These are phyloP conservation scores for Hippotragus niger DNA, from an alignment of 2,113 vertebrate species.

Conservation along the genomic window DNA sequence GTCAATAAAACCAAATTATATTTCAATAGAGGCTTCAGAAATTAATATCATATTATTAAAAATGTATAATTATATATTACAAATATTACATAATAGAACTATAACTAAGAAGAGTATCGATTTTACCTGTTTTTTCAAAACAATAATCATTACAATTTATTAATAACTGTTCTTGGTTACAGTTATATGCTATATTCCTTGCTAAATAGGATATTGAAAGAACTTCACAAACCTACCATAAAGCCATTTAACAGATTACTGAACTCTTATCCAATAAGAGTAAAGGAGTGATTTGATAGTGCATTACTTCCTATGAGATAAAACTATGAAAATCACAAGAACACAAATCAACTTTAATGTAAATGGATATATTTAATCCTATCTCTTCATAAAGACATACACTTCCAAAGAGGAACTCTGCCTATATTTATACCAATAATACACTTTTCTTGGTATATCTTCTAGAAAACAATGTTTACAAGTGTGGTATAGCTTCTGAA, in stretches of 20 bases:
- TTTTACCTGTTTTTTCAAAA: neutral
- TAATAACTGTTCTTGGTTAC: neutral
- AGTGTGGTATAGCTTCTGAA: neutral
- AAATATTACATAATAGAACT: neutral
- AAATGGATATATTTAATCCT: neutral
- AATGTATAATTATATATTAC: neutral
- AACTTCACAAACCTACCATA: neutral
- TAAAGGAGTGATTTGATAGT: neutral
- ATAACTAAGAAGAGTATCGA: neutral
- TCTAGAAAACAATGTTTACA: neutral
- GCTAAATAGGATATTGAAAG: neutral
- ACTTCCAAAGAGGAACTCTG: neutral
- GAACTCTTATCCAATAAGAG: neutral
- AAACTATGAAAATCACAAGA: neutral
- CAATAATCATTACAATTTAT: neutral
- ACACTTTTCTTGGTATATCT: neutral
- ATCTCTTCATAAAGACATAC: neutral
- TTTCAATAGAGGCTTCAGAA: neutral
- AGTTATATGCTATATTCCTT: neutral
- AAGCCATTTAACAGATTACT: neutral
- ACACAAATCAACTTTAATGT: neutral
- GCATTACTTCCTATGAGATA: neutral
- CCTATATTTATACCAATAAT: neutral
- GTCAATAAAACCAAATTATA: neutral
- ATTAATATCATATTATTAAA: neutral